These are phyloP conservation scores for Poecilia wingei DNA, from an alignment of 2,797 vertebrate species.

Conservation along the genomic window DNA sequence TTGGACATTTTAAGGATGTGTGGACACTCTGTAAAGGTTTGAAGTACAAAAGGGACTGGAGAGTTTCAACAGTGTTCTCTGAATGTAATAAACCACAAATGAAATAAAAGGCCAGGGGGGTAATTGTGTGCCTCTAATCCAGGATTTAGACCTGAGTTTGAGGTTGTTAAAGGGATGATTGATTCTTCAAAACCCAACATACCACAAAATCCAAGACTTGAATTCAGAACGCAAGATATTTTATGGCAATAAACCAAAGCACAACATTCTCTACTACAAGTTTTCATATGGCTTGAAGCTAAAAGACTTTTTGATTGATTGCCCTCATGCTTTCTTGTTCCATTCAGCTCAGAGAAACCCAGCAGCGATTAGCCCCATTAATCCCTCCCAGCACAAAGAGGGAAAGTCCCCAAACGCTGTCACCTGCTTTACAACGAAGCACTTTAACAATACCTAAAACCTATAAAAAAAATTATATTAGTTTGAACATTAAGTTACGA, in stretches of 20 bases:
- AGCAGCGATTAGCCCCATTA: slow-evolving; percentile 63
- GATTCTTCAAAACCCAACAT: slow-evolving; percentile 28
- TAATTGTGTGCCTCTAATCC: slow-evolving; percentile 47
- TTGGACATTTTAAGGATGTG: too few species aligned
- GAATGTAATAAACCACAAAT: slow-evolving; percentile 38
- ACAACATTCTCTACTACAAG: slow-evolving; percentile 3
- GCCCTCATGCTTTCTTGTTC: slow-evolving; percentile 52
- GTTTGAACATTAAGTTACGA: neutral
- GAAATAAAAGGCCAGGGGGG: slow-evolving; percentile 25
- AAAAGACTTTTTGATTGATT: slow-evolving; percentile 75
- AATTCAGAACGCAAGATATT: slow-evolving; percentile 1
- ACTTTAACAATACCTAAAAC: slow-evolving; percentile 40
- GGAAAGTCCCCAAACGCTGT: slow-evolving; percentile 47
- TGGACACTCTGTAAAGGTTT: neutral
- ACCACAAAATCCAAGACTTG: slow-evolving; percentile 5
- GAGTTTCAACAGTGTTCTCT: slow-evolving; percentile 6
- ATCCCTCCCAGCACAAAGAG: slow-evolving; percentile 59
- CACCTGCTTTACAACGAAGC: slow-evolving; percentile 45
- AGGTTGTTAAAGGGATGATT: slow-evolving; percentile 33
- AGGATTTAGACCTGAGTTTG: slow-evolving; percentile 38
- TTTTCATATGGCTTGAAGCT: slow-evolving; percentile 55
- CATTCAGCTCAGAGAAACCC: slow-evolving; percentile 47
- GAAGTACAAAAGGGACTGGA: neutral
- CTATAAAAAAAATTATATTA: slow-evolving; percentile 7
- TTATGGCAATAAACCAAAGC: slow-evolving; percentile 5